These are phyloP conservation scores for Melanophora roralis DNA, from an alignment of 2,888 invertebrate species.

Conservation along the genomic window DNA sequence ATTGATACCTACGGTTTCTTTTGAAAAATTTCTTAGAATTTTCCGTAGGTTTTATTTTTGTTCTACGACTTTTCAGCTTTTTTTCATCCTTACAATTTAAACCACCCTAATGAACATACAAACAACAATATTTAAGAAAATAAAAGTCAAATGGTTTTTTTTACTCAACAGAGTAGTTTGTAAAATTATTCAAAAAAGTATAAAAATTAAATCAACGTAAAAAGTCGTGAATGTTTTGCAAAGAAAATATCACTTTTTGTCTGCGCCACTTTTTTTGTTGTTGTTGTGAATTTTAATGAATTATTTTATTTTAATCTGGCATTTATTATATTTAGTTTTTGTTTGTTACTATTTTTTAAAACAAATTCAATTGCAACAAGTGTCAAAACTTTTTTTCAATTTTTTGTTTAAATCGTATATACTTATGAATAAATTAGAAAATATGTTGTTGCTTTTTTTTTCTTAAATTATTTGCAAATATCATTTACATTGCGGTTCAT, in stretches of 20 bases:
- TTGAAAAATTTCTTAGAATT: too few relatives aligned
- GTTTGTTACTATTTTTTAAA: not conserved
- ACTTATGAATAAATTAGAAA: too few relatives aligned
- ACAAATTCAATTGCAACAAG: not conserved
- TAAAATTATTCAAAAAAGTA: constrained; percentile 31
- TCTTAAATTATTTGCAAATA: too few relatives aligned
- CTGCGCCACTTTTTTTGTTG: not conserved
- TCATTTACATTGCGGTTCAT: constrained; percentile 1
- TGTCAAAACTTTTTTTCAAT: not conserved
- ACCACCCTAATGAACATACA: not conserved
- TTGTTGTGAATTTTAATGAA: constrained; percentile 24
- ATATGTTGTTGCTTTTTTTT: too few relatives aligned
- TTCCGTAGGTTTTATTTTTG: too few relatives aligned
- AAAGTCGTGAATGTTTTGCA: constrained; percentile 27
- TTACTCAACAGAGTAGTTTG: not conserved
- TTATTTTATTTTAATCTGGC: constrained; percentile 31
- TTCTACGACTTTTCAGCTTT: too few relatives aligned
- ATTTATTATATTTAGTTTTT: constrained; percentile 40
- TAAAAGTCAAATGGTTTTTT: constrained; percentile 23
- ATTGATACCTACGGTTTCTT: too few relatives aligned
- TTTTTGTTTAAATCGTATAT: not conserved
- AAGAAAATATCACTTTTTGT: constrained; percentile 27
- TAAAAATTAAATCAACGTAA: constrained; percentile 20
- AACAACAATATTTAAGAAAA: not conserved
- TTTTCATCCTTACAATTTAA: too few relatives aligned